Base-by-base conservation (phyloP, 2,888 invertebrate species). In the Latrodectus hesperus region DNA sequence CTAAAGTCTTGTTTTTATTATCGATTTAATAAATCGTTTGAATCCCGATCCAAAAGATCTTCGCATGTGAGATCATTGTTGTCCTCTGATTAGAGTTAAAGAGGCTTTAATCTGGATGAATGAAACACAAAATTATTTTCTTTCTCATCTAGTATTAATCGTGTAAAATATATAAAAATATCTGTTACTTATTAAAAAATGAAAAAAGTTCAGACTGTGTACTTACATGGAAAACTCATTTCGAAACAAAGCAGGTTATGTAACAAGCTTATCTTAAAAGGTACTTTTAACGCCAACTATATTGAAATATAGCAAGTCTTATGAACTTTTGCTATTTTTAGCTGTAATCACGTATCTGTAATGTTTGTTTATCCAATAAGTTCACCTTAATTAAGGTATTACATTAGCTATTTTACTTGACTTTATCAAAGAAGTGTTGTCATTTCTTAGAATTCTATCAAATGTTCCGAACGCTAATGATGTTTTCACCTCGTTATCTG, bases 401-500 rank as follows among this genome's bases (percentile, higher is more conserved):
- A 38, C n/a, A 26, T 70, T 68, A 68, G 14, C 22, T 70, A 8
- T 26, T 22, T 38, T 38, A 70, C 38, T 49, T 51, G n/a, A 64
- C 64, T 16, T 0, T 8, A 64, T 16, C 64, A 64, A 64, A n/a
- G 9, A 64, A 70, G 9, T 51, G 70, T 16, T 49, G 16, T 38
- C 26, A 49, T 51, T 51, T 70, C 14, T n/a, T 68, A 22, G 14
- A 38, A 12, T n/a, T 49, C 38, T 12, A 26, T 38, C 17, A 17
- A 52, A 52, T 52, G 1, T 17, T 17, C 6, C 4, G 52, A 72
- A 72, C 51, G 16, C 17, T 14, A 72, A 16, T 65, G 49, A n/a
- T 65, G 49, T 8, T 67, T 14, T 49, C 72, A 80, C 22, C 80
- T 80, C 72, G 68, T 64, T 49, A 81, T 74, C 52, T 81, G 81